Evolutionary conservation across 2,888 invertebrate genomes (phyloP).

Genomic region (Ashinkailepas kermadecensis): DNA sequence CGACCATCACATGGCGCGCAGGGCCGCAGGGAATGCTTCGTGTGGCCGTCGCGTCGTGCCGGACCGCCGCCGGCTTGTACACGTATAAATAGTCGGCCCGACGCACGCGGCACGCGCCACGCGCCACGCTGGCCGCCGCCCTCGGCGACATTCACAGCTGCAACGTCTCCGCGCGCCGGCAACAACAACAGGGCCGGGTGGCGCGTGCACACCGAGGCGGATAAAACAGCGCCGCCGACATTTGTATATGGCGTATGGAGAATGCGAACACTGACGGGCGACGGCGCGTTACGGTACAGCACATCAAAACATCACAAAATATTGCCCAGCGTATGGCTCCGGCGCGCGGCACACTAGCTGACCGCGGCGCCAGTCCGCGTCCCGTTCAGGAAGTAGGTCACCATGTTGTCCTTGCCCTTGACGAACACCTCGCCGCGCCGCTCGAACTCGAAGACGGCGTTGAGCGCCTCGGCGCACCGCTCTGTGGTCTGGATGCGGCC

Average conservation of each 20-base stretch:
- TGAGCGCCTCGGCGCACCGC: conserved; percentile 61
- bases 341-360: neutral
- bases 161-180: neutral
- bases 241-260: conserved; percentile 6
- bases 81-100: too few species aligned
- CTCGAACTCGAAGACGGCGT: conserved; percentile 73
- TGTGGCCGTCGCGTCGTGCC: too few species aligned
- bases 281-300: neutral
- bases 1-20: too few species aligned
- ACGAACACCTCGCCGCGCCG: conserved; percentile 90
- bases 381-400: conserved; percentile 60
- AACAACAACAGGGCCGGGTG: neutral
- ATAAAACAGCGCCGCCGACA: neutral
- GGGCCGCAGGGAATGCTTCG: too few species aligned
- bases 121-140: neutral
- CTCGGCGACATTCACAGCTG: neutral
- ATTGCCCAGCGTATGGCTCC: conserved; percentile 8
- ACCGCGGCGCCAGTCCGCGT: neutral
- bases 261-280: neutral
- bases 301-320: neutral
- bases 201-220: neutral
- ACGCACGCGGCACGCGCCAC: neutral
- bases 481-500: conserved; percentile 77
- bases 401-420: conserved; percentile 94
- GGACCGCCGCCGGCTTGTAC: too few species aligned